Evolutionary conservation across 2,888 invertebrate species (phyloP).

Genomic region (Drosophila neutralis): DNA sequence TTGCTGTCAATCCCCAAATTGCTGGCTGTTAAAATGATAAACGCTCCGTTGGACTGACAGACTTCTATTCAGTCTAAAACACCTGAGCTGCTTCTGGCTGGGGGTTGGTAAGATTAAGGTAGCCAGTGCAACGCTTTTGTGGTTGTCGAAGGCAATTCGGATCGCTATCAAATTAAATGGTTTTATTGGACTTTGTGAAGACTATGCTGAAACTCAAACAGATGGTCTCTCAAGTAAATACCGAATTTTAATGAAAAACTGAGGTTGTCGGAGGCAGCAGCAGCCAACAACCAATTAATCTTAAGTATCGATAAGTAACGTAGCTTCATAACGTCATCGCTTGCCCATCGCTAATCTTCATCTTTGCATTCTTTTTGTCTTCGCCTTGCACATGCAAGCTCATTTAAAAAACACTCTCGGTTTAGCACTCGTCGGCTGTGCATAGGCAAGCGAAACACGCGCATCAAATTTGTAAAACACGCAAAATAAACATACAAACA

Average conservation of each 20-base stretch:
- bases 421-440: too few species aligned
- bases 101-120: background rate
- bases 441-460: too few species aligned
- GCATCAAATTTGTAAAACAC: too few species aligned
- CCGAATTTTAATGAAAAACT: slow-evolving; percentile 1
- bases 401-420: too few species aligned
- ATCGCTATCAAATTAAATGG: slow-evolving; percentile 15
- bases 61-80: slow-evolving; percentile 27
- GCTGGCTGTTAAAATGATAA: slow-evolving; percentile 73
- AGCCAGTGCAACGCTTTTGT: slow-evolving; percentile 17
- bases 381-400: too few species aligned
- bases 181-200: background rate
- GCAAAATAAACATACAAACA: too few species aligned
- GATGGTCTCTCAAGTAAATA: slow-evolving; percentile 30
- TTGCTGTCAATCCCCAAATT: slow-evolving; percentile 69
- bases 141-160: slow-evolving; percentile 17
- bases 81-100: slow-evolving; percentile 18
- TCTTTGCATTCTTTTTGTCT: too few species aligned
- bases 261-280: too few species aligned
- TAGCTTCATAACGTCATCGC: too few species aligned
- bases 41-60: slow-evolving; percentile 45
- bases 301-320: too few species aligned
- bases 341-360: too few species aligned
- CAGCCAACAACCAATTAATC: too few species aligned
- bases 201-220: background rate